Percentiles rank a stretch among this genome's conserved stretches.
Conservation (phyloP, 2,888 invertebrate genomes). For the Erebia palarica region DNA sequence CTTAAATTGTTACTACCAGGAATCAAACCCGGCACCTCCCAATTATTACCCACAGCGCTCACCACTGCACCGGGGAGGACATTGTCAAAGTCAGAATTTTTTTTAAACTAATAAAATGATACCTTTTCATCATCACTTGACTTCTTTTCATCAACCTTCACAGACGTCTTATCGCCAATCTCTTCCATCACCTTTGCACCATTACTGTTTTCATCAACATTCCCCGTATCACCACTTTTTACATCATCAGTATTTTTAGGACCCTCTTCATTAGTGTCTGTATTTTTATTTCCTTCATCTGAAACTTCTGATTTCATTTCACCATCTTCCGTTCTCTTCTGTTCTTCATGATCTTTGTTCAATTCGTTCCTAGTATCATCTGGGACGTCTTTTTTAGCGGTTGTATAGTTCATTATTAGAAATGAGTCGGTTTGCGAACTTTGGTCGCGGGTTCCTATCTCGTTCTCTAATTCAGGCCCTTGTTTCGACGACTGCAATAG, state of each 20-base stretch:
- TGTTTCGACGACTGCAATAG: slow-evolving; percentile 56
- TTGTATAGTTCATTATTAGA: slow-evolving; percentile 20
- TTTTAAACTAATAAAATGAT: background rate
- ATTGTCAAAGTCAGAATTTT: background rate
- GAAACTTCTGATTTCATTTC: background rate
- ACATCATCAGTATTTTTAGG: background rate
- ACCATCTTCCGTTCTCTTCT: background rate
- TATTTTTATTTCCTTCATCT: background rate
- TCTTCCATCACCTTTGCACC: background rate
- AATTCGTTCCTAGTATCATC: slow-evolving; percentile 7
- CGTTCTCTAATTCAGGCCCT: slow-evolving; percentile 57
- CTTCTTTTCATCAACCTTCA: background rate
- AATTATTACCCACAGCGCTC: too few relatives aligned
- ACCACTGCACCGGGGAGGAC: too few relatives aligned
- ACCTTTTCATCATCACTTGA: slow-evolving; percentile 23
- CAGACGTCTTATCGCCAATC: background rate
- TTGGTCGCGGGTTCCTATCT: slow-evolving; percentile 49
- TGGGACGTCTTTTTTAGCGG: slow-evolving; percentile 5
- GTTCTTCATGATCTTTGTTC: background rate
- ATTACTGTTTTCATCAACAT: background rate
- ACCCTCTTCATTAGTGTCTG: background rate
- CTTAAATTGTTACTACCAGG: too few relatives aligned
- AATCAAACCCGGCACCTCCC: too few relatives aligned
- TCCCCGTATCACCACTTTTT: background rate
- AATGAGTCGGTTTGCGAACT: slow-evolving; percentile 56